Evolutionary conservation across 2,113 vertebrate species (phyloP).

Genomic region (Chlamydotis undulata): DNA sequence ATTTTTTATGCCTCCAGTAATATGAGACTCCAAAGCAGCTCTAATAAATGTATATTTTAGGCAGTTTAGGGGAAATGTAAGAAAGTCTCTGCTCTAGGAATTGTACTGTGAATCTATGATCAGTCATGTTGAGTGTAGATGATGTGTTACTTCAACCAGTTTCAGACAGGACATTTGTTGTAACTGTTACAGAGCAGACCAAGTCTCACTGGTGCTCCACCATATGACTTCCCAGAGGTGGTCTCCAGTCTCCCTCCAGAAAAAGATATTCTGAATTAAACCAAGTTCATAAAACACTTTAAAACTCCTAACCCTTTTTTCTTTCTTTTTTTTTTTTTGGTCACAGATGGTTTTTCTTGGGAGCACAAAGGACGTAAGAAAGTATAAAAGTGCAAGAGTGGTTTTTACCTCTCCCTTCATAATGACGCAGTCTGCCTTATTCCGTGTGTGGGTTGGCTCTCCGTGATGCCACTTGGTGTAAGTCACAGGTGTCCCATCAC

Average conservation of each 20-base stretch:
- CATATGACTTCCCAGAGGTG: neutral
- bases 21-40: neutral
- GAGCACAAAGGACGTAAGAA: neutral
- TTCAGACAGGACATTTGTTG: neutral
- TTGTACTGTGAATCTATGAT: neutral
- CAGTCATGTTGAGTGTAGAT: neutral
- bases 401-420: constrained; percentile 87
- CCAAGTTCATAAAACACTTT: neutral
- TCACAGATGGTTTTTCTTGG: neutral
- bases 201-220: neutral
- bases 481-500: constrained; percentile 87
- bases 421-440: constrained; percentile 86
- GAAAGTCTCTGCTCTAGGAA: neutral
- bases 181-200: neutral
- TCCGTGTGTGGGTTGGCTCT: constrained; percentile 83
- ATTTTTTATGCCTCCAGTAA: neutral
- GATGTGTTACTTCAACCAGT: neutral
- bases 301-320: neutral
- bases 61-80: neutral
- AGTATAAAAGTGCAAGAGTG: neutral
- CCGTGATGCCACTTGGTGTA: constrained; percentile 87
- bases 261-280: neutral
- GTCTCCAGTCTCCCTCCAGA: neutral
- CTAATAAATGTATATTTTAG: neutral
- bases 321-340: neutral